Conservation (phyloP, 1,140 invertebrate genomes). For the Drosophila prosaltans region DNA sequence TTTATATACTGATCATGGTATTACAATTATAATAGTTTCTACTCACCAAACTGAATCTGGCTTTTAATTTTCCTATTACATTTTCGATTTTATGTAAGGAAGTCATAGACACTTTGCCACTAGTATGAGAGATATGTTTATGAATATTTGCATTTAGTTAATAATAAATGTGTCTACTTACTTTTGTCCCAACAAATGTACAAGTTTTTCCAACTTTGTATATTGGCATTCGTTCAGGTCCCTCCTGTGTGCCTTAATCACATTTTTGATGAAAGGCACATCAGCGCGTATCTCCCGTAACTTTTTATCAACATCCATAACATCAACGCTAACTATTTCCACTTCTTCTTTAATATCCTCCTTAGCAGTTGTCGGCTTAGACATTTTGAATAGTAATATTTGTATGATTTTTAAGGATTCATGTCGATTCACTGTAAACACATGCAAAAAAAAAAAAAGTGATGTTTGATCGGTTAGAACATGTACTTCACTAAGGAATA, state of each 20-base stretch:
- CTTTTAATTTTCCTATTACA: constrained; percentile 42
- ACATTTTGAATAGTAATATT: background rate
- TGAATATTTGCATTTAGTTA: too few species aligned
- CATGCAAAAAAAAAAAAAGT: background rate
- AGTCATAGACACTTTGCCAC: constrained; percentile 8
- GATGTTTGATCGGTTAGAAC: too few species aligned
- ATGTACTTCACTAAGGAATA: too few species aligned
- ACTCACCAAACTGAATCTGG: constrained; percentile 49
- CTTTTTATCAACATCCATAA: background rate
- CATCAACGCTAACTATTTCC: background rate
- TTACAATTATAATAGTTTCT: background rate
- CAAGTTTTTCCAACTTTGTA: constrained; percentile 30
- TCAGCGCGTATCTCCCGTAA: constrained; percentile 24
- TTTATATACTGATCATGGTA: background rate
- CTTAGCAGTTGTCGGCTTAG: constrained; percentile 26
- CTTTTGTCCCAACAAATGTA: constrained; percentile 38
- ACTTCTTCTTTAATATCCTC: background rate
- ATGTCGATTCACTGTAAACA: background rate
- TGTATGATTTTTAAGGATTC: background rate
- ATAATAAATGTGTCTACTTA: constrained; percentile 24
- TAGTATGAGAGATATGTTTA: background rate
- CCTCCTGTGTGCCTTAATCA: constrained; percentile 9
- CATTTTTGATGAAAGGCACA: constrained; percentile 44
- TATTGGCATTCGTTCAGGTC: constrained; percentile 30
- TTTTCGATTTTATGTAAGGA: constrained; percentile 44